phyloP scores from a whole-genome alignment of 1,140 invertebrate species.

The Metaphire vulgaris region DNA sequence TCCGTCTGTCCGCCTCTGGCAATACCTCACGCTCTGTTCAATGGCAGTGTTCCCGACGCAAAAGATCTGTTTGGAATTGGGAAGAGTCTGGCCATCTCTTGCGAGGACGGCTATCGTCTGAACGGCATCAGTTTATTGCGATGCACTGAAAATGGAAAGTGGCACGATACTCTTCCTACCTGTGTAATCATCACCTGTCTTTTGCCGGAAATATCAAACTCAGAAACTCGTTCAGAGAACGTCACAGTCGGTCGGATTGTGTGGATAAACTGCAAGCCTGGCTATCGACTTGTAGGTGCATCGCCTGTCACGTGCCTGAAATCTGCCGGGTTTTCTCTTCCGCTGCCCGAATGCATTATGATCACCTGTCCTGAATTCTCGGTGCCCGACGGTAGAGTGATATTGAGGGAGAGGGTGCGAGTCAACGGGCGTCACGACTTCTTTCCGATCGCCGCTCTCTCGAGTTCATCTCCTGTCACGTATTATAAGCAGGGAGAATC shows the following conservation, averaged over 20 bases:
- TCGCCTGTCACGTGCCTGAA: neutral
- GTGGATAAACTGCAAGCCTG: neutral
- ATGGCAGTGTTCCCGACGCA: neutral
- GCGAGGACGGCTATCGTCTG: slow-evolving; percentile 11
- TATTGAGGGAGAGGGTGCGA: too few relatives aligned
- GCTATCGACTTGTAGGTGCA: neutral
- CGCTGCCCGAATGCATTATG: neutral
- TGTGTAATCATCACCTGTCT: slow-evolving; percentile 11
- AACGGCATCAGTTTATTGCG: neutral
- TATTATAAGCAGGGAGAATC: too few relatives aligned
- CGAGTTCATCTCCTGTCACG: too few relatives aligned
- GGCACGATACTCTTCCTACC: neutral
- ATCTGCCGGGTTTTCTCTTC: neutral
- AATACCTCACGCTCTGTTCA: slow-evolving; percentile 24
- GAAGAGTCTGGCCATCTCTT: neutral
- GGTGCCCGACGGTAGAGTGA: neutral
- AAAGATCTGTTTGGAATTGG: slow-evolving; percentile 4
- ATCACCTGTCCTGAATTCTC: neutral
- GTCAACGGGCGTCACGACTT: too few relatives aligned
- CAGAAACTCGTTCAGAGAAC: neutral
- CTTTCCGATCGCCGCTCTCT: too few relatives aligned
- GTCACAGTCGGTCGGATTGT: neutral
- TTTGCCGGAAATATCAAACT: neutral
- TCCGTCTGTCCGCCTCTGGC: slow-evolving; percentile 32
- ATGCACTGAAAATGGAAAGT: neutral